A percentile compares a stretch with the other conserved stretches of the same genome.
Evolutionary conservation across 2,797 vertebrate species (phyloP).

Genomic region (Paedocypris micromegethes): DNA sequence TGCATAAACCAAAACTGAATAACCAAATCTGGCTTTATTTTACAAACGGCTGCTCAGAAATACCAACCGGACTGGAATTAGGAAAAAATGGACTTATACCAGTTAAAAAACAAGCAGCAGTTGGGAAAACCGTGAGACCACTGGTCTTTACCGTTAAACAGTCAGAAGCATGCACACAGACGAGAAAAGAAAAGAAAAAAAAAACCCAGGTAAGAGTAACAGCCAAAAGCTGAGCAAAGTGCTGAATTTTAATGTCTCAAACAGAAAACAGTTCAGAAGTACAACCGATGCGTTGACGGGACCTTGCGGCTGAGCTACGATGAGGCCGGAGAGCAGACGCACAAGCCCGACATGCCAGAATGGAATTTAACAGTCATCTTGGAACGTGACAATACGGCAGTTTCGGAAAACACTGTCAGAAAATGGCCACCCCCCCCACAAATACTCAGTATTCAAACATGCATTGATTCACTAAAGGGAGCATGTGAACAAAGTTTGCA

Average conservation of each 20-base stretch:
- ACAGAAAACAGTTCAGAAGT: slow-evolving; percentile 66
- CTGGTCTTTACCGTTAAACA: slow-evolving; percentile 61
- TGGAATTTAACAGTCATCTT: slow-evolving; percentile 40
- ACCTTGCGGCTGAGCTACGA: slow-evolving; percentile 26
- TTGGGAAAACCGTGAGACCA: slow-evolving; percentile 56
- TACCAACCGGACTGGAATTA: not conserved
- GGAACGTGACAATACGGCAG: not conserved
- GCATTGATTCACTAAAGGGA: slow-evolving; percentile 14
- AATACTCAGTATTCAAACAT: slow-evolving; percentile 31
- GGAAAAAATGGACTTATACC: slow-evolving; percentile 47
- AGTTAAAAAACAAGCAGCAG: slow-evolving; percentile 58
- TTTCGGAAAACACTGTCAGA: slow-evolving; percentile 20
- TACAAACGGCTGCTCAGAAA: not conserved
- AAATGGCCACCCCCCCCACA: slow-evolving; percentile 13
- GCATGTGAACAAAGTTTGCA: slow-evolving; percentile 16
- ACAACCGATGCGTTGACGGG: slow-evolving; percentile 52
- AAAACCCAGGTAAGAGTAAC: slow-evolving; percentile 64
- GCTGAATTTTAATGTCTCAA: slow-evolving; percentile 66
- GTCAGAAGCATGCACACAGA: slow-evolving; percentile 66
- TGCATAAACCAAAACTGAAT: not conserved
- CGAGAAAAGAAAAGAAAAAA: slow-evolving; percentile 55
- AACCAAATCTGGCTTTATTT: not conserved
- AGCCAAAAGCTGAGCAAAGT: slow-evolving; percentile 66
- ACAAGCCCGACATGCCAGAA: slow-evolving; percentile 8
- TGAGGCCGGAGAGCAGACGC: slow-evolving; percentile 9